phyloP scores from a whole-genome alignment of 2,797 vertebrate genomes.

The Intellagama lesueurii region DNA sequence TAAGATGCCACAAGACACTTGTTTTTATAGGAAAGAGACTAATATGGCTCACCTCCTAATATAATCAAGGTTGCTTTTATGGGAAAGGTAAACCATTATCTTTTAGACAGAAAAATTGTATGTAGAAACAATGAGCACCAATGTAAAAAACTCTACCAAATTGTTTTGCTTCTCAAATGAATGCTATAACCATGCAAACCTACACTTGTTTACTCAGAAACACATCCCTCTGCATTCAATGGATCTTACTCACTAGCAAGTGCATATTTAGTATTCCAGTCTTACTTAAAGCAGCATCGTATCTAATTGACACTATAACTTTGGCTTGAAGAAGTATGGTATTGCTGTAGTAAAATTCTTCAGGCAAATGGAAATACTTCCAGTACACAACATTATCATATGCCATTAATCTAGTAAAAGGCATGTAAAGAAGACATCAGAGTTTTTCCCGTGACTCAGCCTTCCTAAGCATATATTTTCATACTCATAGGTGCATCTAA shows the following conservation, averaged over 20 bases:
- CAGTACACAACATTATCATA: background rate
- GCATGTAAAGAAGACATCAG: background rate
- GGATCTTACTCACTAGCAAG: background rate
- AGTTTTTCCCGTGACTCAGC: background rate
- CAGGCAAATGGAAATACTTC: background rate
- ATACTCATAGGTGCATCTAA: slow-evolving; percentile 17
- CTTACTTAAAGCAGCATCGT: background rate
- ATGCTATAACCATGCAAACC: background rate
- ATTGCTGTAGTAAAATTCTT: background rate
- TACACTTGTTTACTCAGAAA: background rate
- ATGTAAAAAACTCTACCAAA: background rate
- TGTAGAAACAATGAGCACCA: background rate
- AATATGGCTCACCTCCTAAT: background rate
- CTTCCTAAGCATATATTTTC: background rate
- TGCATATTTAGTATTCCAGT: background rate
- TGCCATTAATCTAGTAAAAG: background rate
- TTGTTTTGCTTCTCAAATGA: background rate
- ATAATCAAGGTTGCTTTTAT: background rate
- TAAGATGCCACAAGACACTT: no score
- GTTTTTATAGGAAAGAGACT: no score
- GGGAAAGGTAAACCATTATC: background rate
- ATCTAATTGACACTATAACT: background rate
- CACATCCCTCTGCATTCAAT: background rate
- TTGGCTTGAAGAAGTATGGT: background rate
- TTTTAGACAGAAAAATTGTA: background rate